phyloP scores from a whole-genome alignment of 92 coral and sea anemone species.

The Pocillopora meandrina region DNA sequence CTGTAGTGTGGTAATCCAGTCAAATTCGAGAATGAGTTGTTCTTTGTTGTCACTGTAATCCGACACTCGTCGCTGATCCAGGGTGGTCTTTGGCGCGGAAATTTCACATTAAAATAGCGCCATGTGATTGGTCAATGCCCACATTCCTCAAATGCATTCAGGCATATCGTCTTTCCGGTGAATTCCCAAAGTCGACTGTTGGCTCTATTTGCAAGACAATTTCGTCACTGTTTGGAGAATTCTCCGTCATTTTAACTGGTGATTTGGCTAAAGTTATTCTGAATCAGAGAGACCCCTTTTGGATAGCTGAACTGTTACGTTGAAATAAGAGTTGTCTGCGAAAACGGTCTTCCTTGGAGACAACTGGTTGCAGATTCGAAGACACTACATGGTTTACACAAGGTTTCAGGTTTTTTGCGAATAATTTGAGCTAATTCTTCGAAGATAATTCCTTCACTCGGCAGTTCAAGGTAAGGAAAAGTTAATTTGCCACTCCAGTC shows the following conservation, averaged over 20 bases:
- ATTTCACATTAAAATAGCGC: slow-evolving; percentile 49
- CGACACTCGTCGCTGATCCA: slow-evolving; percentile 34
- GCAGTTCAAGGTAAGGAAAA: neutral
- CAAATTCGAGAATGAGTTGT: neutral
- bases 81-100: slow-evolving; percentile 75
- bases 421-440: neutral
- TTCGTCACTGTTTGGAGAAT: neutral
- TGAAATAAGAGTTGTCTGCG: neutral
- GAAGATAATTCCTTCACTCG: neutral
- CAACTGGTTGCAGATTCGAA: slow-evolving; percentile 1
- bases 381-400: slow-evolving; percentile 3
- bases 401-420: slow-evolving; percentile 9
- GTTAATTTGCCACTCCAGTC: neutral
- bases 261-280: neutral
- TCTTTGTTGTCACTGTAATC: slow-evolving; percentile 14
- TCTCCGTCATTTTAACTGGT: neutral
- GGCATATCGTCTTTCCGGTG: slow-evolving; percentile 85
- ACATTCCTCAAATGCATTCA: slow-evolving; percentile 75
- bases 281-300: neutral
- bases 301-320: no score
- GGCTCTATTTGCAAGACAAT: neutral
- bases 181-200: slow-evolving; percentile 7
- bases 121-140: slow-evolving; percentile 60
- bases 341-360: neutral
- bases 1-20: neutral